A percentile compares a stretch with the other conserved stretches of the same genome.
These are phyloP conservation scores for Callimico goeldii DNA, from an alignment of 2,797 vertebrate genomes.

Conservation along the genomic window DNA sequence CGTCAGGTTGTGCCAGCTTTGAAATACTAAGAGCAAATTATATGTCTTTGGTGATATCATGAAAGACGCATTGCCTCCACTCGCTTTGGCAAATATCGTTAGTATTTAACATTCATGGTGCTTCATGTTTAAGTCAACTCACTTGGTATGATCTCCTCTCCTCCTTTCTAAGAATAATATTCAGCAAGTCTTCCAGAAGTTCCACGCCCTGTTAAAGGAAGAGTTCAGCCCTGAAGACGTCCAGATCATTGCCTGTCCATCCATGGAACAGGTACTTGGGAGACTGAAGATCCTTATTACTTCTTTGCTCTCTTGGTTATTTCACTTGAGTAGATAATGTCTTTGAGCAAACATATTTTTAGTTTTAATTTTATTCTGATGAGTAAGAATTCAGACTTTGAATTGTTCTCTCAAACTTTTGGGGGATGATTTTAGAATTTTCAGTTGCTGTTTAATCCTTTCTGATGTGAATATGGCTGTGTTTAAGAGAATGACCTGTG, in stretches of 20 bases:
- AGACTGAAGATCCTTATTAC: neutral
- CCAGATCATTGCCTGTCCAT: constrained; percentile 96
- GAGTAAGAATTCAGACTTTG: constrained; percentile 24
- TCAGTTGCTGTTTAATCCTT: neutral
- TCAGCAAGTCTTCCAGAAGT: constrained; percentile 96
- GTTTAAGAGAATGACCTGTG: neutral
- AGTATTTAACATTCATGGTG: neutral
- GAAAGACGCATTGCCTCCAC: constrained; percentile 24
- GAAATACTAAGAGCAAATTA: constrained; percentile 17
- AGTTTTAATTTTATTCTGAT: constrained; percentile 36
- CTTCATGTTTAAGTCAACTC: neutral
- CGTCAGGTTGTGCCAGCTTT: constrained; percentile 24
- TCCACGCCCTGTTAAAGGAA: constrained; percentile 94
- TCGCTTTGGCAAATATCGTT: constrained; percentile 13
- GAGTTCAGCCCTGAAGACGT: constrained; percentile 96
- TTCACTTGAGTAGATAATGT: constrained; percentile 33
- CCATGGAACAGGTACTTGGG: constrained; percentile 89
- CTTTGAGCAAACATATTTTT: constrained; percentile 14
- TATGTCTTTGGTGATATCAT: constrained; percentile 24
- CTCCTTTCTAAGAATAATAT: constrained; percentile 92
- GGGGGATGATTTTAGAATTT: constrained; percentile 8
- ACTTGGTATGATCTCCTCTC: constrained; percentile 30
- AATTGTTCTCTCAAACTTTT: neutral
- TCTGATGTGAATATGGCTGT: neutral
- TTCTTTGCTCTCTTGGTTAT: neutral